Percentiles rank a stretch among this genome's conserved stretches.
phyloP scores from a whole-genome alignment of 2,888 invertebrate genomes.

The Hydroisotoma schaefferi region DNA sequence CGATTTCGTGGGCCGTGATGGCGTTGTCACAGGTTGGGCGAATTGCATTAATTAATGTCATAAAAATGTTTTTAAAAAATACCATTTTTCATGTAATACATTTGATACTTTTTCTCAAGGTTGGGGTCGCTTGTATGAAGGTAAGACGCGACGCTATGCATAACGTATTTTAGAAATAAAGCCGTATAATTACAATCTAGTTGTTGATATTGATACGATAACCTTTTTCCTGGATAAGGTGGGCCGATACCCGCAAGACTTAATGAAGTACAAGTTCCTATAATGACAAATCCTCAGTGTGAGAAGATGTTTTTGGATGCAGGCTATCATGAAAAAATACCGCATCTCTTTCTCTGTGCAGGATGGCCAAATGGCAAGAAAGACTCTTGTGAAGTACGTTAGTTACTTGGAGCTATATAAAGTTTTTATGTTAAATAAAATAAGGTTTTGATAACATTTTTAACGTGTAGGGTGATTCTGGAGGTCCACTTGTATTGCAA shows the following conservation, averaged over 20 bases:
- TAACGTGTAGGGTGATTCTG: conserved; percentile 49
- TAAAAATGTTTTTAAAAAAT: not conserved
- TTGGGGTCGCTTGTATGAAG: no score
- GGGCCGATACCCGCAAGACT: conserved; percentile 83
- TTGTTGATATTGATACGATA: not conserved
- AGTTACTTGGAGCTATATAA: no score
- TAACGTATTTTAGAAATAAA: no score
- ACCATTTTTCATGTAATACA: not conserved
- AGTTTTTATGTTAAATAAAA: not conserved
- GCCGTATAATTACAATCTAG: no score
- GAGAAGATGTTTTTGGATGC: conserved; percentile 86
- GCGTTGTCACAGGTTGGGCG: conserved; percentile 87
- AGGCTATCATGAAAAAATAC: conserved; percentile 55
- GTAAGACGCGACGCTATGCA: no score
- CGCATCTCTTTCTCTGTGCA: conserved; percentile 51
- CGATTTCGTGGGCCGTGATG: conserved; percentile 73
- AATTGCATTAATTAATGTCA: conserved; percentile 75
- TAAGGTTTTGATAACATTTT: conserved; percentile 4
- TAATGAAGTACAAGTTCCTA: conserved; percentile 88
- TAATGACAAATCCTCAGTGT: conserved; percentile 84
- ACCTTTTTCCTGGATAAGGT: conserved; percentile 57
- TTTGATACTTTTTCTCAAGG: not conserved
- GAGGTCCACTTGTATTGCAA: conserved; percentile 50
- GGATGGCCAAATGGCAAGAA: conserved; percentile 49
- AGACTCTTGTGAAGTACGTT: conserved; percentile 49